Base-by-base conservation (phyloP, 2,797 vertebrate genomes). In the Momotus momota region DNA sequence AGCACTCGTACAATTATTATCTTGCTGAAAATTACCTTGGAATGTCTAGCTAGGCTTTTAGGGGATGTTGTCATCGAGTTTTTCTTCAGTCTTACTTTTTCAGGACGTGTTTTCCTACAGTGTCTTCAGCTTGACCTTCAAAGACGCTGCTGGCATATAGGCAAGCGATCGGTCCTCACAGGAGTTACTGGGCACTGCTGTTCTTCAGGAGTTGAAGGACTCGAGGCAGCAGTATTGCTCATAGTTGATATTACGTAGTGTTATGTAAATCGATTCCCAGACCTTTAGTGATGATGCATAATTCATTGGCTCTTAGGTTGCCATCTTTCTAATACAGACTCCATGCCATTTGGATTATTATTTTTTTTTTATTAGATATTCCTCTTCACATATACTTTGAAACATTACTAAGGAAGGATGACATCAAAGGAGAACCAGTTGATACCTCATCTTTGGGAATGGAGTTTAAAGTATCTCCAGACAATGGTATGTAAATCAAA, bases 311-410 rank as follows among this genome's bases (percentile, higher is more conserved):
- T 71, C 38, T 67, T 48, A 66, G 55, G 55, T 79, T 91, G 70
- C 72, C 49, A 38, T 86, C 41, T 89, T 77, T 83, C 71, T 87
- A 49, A 86, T 43, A 75, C 5, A 75, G 31, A 69, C 12, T 3
- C 29, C 21, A 2, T 88, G 78, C 57, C 35, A 17, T 90, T 43
- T 64, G 57, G 20, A 40, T 78, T 83, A 6, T 54, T 33, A 0
- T 57, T 77, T 77, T 94, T 96, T 57, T 57, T 35, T 58, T 10
- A 86, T 70, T 89, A 98, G 98, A 98, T 96, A 96, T 97, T 85
- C 97, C 98, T 90, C 97, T 96, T 89, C 97, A 97, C 90, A 81
- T 98, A 88, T 97, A 97, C 88, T 96, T 98, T 81, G 98, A 98
- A 96, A 97, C 95, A 27, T 87, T 97, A 77, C 94, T 96, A 29